Evolutionary conservation across 2,888 invertebrate species (phyloP).

Genomic region (Nebria salina): DNA sequence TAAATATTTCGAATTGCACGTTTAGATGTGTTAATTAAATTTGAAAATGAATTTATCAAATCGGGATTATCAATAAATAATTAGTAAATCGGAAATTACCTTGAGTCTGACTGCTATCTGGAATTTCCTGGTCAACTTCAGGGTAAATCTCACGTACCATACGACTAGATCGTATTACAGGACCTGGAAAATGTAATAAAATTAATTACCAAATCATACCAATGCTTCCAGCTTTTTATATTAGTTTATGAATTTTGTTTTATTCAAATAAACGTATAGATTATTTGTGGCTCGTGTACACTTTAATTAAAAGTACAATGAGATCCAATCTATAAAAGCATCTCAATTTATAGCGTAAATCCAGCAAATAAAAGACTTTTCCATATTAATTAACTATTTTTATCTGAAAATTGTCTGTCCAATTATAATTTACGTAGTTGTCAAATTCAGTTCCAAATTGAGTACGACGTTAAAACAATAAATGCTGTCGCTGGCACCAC

Average conservation of each 20-base stretch:
- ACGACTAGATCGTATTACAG: constrained; percentile 55
- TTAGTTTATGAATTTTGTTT: no score
- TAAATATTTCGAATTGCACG: not conserved
- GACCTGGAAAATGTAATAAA: constrained; percentile 53
- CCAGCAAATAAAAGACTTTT: not conserved
- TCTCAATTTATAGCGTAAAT: no score
- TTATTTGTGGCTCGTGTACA: no score
- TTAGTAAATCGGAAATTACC: constrained; percentile 51
- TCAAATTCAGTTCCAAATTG: not conserved
- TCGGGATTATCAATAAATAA: not conserved
- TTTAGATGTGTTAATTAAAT: not conserved
- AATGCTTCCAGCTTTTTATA: not conserved
- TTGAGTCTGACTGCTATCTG: constrained; percentile 57
- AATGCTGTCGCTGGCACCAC: not conserved
- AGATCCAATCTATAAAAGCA: no score
- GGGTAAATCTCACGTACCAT: constrained; percentile 60
- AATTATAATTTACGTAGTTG: not conserved
- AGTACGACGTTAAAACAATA: not conserved
- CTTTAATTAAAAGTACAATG: no score
- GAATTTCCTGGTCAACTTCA: constrained; percentile 59
- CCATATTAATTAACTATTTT: not conserved
- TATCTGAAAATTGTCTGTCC: not conserved
- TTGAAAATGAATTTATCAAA: not conserved
- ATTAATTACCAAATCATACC: not conserved
- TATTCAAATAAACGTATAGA: no score